Conservation (phyloP, 2,113 vertebrate species). For the Hydrolagus affinis region DNA sequence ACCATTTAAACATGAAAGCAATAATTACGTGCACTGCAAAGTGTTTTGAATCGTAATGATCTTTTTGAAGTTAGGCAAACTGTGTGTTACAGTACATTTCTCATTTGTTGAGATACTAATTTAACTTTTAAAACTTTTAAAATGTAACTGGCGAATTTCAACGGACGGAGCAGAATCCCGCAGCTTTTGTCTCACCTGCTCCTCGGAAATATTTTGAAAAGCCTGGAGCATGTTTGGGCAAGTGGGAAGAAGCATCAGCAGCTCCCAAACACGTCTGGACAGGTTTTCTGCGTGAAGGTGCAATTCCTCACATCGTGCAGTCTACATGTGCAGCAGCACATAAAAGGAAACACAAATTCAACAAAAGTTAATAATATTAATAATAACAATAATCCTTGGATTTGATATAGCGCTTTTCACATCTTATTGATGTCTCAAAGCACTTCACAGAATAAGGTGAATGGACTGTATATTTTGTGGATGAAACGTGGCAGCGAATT, state of each 20-base stretch:
- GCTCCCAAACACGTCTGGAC: slow-evolving; percentile 91
- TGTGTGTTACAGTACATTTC: neutral
- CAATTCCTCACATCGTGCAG: slow-evolving; percentile 82
- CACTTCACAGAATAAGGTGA: no score
- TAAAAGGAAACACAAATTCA: slow-evolving; percentile 21
- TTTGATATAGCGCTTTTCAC: no score
- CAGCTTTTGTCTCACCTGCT: slow-evolving; percentile 61
- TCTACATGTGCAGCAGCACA: slow-evolving; percentile 53
- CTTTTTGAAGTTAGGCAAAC: neutral
- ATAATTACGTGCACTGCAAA: neutral
- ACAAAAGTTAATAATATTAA: neutral
- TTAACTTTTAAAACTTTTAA: neutral
- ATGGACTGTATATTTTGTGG: no score
- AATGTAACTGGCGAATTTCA: neutral
- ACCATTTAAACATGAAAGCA: neutral
- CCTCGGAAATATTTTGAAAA: slow-evolving; percentile 94
- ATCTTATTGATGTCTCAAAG: no score
- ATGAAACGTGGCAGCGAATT: no score
- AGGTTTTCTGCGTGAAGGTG: slow-evolving; percentile 96
- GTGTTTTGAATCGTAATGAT: neutral
- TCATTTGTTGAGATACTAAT: neutral
- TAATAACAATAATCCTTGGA: no score
- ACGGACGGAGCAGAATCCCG: neutral
- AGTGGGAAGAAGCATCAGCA: slow-evolving; percentile 92
- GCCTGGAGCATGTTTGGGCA: slow-evolving; percentile 97